Conservation (phyloP, 2,797 vertebrate genomes). For the Pangasius macronema region DNA sequence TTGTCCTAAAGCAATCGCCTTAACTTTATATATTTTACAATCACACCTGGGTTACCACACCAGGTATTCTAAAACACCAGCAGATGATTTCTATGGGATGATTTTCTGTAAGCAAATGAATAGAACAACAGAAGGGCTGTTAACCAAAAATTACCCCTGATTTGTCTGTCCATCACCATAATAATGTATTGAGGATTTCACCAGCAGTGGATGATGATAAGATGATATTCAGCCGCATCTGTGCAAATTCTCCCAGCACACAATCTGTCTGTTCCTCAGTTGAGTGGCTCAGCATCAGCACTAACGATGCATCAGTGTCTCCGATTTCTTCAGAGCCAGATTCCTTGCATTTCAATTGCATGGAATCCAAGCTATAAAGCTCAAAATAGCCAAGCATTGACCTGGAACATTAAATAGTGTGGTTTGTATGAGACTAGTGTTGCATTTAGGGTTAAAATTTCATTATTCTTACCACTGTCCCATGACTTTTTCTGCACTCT, state of each 20-base stretch:
- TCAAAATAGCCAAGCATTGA: slow-evolving; percentile 15
- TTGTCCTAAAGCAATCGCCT: background rate
- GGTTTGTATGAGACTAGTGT: slow-evolving; percentile 21
- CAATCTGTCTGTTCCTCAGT: slow-evolving; percentile 40
- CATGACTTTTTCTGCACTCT: slow-evolving; percentile 28
- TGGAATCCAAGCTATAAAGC: slow-evolving; percentile 1
- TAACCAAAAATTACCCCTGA: slow-evolving; percentile 32
- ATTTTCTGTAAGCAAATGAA: background rate
- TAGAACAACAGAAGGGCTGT: slow-evolving; percentile 20
- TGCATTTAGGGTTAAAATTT: slow-evolving; percentile 23
- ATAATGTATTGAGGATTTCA: slow-evolving; percentile 44
- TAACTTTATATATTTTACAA: background rate
- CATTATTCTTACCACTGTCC: background rate
- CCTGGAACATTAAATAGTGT: slow-evolving; percentile 34
- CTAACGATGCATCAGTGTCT: slow-evolving; percentile 30
- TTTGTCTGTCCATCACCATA: slow-evolving; percentile 37
- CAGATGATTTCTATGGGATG: background rate
- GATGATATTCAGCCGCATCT: slow-evolving; percentile 48
- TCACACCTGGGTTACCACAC: background rate
- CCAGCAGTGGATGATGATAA: slow-evolving; percentile 27
- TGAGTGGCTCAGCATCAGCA: slow-evolving; percentile 31
- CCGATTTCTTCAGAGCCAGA: slow-evolving; percentile 8
- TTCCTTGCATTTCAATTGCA: slow-evolving; percentile 16
- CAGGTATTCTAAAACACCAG: background rate
- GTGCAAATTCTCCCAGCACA: slow-evolving; percentile 45